phyloP scores from a whole-genome alignment of 2,113 vertebrate species.

The Pionites leucogaster region DNA sequence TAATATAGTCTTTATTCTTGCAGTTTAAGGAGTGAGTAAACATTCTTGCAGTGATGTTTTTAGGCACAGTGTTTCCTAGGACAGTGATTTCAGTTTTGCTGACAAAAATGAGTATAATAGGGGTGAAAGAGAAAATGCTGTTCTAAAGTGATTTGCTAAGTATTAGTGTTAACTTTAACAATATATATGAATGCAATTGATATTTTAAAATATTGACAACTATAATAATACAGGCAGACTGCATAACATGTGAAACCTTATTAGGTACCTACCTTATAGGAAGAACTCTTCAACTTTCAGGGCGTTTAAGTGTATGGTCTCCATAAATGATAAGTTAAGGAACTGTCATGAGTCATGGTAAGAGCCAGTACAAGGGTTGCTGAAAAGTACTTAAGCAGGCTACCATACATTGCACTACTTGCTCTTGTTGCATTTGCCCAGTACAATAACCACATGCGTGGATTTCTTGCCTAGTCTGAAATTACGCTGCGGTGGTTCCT shows the following conservation, averaged over 20 bases:
- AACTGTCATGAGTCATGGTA: neutral
- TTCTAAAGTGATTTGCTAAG: neutral
- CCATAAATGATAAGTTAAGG: neutral
- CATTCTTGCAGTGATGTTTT: neutral
- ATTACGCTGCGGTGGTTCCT: neutral
- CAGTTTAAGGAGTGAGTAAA: neutral
- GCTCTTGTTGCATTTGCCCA: neutral
- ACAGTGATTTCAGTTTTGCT: neutral
- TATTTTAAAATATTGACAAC: neutral
- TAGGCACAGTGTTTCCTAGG: neutral
- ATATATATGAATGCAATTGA: neutral
- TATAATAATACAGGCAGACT: neutral
- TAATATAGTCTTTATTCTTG: neutral
- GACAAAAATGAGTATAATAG: neutral
- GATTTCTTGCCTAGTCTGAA: neutral
- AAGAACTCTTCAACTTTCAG: neutral
- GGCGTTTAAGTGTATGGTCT: neutral
- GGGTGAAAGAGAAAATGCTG: neutral
- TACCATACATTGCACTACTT: neutral
- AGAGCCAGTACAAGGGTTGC: neutral
- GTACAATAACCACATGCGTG: neutral
- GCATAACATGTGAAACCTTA: neutral
- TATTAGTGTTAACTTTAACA: neutral
- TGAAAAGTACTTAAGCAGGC: neutral
- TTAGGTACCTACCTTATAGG: neutral